These are phyloP conservation scores for Muscicapa comitata DNA, from an alignment of 2,797 vertebrate genomes.

Conservation along the genomic window DNA sequence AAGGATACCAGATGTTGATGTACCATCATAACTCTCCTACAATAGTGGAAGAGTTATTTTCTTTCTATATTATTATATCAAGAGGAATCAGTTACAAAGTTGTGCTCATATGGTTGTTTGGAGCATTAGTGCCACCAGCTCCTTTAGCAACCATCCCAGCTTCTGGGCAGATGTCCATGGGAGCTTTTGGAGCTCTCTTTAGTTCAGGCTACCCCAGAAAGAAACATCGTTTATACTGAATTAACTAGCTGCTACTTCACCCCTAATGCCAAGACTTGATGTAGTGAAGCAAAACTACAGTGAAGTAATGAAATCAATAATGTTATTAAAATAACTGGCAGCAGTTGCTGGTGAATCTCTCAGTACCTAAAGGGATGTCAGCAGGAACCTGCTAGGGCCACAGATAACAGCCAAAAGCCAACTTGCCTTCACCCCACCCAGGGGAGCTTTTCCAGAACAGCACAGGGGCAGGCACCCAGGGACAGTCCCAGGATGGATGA, in stretches of 20 bases:
- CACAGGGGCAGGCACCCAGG: rapidly evolving
- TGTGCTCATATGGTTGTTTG: neutral
- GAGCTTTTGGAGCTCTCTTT: neutral
- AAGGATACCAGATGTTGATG: neutral
- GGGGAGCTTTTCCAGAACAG: neutral
- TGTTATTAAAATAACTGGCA: neutral
- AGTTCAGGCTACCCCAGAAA: neutral
- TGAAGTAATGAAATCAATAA: neutral
- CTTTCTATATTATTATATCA: neutral
- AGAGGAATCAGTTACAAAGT: neutral
- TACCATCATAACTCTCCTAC: neutral
- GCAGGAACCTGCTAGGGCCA: neutral
- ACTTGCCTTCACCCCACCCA: neutral
- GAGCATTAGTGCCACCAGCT: neutral
- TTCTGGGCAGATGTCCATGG: neutral
- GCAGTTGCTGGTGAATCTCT: neutral
- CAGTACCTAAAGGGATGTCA: neutral
- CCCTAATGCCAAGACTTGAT: neutral
- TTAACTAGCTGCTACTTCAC: neutral
- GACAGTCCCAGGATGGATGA: neutral
- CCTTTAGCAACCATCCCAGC: neutral
- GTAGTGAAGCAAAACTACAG: neutral
- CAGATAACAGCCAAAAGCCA: neutral
- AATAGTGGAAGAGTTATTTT: neutral
- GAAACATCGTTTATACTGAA: neutral